Evolutionary conservation across 2,888 invertebrate species (phyloP).

Genomic region (Agrochola circellaris): DNA sequence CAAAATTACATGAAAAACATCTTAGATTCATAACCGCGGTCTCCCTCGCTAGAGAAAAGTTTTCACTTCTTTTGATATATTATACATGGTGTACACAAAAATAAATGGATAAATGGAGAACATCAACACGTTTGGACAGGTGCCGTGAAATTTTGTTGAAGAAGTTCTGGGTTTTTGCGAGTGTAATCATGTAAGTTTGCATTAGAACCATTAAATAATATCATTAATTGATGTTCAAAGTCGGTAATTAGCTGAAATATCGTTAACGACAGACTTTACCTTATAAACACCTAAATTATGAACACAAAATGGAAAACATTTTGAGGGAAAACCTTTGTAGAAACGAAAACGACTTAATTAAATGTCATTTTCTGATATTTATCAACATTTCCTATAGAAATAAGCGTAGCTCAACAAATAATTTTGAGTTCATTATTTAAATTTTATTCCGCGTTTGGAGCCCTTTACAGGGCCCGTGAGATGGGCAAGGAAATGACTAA

Average conservation of each 20-base stretch:
- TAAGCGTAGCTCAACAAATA: slow-evolving; percentile 52
- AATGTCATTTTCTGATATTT: slow-evolving; percentile 53
- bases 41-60: slow-evolving; percentile 60
- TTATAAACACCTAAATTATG: slow-evolving; percentile 14
- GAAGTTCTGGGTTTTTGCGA: neutral
- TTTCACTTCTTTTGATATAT: slow-evolving; percentile 49
- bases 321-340: slow-evolving; percentile 16
- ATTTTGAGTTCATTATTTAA: slow-evolving; percentile 66
- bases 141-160: slow-evolving; percentile 2
- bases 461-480: slow-evolving; percentile 41
- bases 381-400: slow-evolving; percentile 53
- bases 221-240: neutral
- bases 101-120: slow-evolving; percentile 29
- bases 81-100: slow-evolving; percentile 31
- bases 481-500: slow-evolving; percentile 49
- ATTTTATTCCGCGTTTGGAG: slow-evolving; percentile 54
- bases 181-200: neutral
- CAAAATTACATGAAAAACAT: slow-evolving; percentile 85
- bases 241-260: slow-evolving; percentile 3
- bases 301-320: slow-evolving; percentile 9
- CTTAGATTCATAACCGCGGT: slow-evolving; percentile 75
- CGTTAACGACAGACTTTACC: slow-evolving; percentile 9
- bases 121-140: slow-evolving; percentile 24
- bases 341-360: slow-evolving; percentile 45
- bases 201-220: neutral